These are phyloP conservation scores for Dromococcyx pavoninus DNA, from an alignment of 2,797 vertebrate species.

Conservation along the genomic window DNA sequence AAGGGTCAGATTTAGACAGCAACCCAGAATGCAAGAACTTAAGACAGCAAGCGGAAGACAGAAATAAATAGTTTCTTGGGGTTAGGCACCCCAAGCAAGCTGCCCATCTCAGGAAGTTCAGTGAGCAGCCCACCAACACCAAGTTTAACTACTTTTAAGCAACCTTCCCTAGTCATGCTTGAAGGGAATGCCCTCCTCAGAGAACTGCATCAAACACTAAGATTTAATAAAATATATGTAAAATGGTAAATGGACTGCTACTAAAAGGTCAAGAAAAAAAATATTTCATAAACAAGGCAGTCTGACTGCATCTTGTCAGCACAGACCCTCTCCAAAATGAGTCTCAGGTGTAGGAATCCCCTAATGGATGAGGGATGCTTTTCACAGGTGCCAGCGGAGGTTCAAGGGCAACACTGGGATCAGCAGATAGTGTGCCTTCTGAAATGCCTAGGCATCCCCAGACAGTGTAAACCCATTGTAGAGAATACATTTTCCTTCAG, in stretches of 20 bases:
- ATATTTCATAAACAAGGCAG: neutral
- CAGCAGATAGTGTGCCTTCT: neutral
- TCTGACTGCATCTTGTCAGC: neutral
- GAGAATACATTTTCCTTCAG: neutral
- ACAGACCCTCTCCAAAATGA: neutral
- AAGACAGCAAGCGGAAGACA: neutral
- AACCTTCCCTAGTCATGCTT: neutral
- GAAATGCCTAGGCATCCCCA: neutral
- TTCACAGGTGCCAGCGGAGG: neutral
- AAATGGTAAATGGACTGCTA: neutral
- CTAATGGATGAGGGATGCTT: neutral
- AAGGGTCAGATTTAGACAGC: neutral
- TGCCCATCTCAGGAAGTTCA: neutral
- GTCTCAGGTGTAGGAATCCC: neutral
- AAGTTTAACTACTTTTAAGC: neutral
- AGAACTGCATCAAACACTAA: neutral
- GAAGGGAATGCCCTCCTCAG: neutral
- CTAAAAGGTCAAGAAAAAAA: neutral
- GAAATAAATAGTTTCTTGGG: neutral
- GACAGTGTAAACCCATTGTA: neutral
- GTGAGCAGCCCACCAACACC: neutral
- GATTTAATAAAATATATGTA: neutral
- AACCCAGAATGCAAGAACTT: neutral
- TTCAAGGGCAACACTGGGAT: neutral
- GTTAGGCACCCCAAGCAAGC: neutral